A percentile compares a stretch with the other conserved stretches of the same genome.
These are phyloP conservation scores for Callyntrura guangdongensis DNA, from an alignment of 2,888 invertebrate species.

Conservation along the genomic window DNA sequence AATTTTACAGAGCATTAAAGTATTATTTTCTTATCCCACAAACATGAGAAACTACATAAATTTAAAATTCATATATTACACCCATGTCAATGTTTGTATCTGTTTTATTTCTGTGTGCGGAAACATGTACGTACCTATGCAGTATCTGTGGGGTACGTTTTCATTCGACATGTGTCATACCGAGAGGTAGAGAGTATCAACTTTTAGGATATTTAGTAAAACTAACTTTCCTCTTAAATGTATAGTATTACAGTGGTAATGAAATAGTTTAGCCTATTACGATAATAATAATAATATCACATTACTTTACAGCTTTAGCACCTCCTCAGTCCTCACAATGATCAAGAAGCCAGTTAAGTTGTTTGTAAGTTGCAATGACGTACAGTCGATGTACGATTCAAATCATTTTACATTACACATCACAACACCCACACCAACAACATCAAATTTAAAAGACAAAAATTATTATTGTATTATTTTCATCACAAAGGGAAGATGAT, in stretches of 20 bases:
- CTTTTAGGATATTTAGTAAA: no score
- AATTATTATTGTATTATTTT: slow-evolving; percentile 24
- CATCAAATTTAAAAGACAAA: not conserved
- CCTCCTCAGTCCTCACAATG: slow-evolving; percentile 35
- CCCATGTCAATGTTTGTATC: no score
- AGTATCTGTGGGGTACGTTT: no score
- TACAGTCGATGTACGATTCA: not conserved
- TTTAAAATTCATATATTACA: no score
- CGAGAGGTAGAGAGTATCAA: no score
- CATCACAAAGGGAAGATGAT: slow-evolving; percentile 18
- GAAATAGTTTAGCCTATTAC: not conserved
- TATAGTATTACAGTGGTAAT: not conserved
- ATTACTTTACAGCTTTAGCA: slow-evolving; percentile 15
- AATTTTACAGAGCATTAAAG: no score
- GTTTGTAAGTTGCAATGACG: not conserved
- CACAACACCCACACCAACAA: slow-evolving; percentile 10
- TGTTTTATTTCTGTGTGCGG: no score
- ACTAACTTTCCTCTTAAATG: not conserved
- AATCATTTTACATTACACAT: not conserved
- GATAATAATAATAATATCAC: not conserved
- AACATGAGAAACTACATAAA: no score
- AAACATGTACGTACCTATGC: no score
- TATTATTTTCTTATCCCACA: no score
- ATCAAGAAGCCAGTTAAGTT: not conserved
- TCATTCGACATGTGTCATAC: no score